Evolutionary conservation across 2,797 vertebrate genomes (phyloP).

Genomic region (Galago senegalensis): DNA sequence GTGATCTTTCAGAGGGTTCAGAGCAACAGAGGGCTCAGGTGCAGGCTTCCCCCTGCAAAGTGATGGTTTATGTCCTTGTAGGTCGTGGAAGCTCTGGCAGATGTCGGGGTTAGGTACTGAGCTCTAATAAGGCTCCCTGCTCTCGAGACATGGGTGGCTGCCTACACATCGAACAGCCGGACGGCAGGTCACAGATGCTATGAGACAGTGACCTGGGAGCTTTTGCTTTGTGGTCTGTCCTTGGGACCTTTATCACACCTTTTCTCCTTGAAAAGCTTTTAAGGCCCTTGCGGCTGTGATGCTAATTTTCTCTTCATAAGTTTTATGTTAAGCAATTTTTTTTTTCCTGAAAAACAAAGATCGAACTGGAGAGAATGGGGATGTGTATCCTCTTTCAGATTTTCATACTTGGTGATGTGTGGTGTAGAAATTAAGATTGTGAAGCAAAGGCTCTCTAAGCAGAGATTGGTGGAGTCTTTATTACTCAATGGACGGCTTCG

Average conservation of each 20-base stretch:
- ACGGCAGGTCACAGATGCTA: accelerated
- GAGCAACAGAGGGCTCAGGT: accelerated
- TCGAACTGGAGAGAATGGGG: not conserved
- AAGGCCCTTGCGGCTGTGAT: not conserved
- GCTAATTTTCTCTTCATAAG: not conserved
- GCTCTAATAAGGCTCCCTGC: accelerated
- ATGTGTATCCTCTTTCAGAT: accelerated
- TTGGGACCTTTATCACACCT: not conserved
- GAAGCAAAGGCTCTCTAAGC: not conserved
- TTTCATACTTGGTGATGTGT: accelerated
- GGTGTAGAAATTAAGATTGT: not conserved
- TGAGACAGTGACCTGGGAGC: accelerated
- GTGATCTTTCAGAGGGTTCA: accelerated
- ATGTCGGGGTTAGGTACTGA: accelerated
- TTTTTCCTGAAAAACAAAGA: not conserved
- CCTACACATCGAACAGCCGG: accelerated
- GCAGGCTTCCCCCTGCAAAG: not conserved
- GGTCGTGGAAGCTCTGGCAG: accelerated
- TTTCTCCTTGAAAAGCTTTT: not conserved
- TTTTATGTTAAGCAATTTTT: not conserved
- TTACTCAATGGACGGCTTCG: not conserved
- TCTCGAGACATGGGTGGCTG: accelerated
- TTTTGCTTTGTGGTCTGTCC: not conserved
- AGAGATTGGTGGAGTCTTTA: accelerated
- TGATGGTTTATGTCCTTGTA: accelerated